A percentile compares a stretch with the other conserved stretches of the same genome.
phyloP scores from a whole-genome alignment of 2,797 vertebrate genomes.

The Morelia viridis region DNA sequence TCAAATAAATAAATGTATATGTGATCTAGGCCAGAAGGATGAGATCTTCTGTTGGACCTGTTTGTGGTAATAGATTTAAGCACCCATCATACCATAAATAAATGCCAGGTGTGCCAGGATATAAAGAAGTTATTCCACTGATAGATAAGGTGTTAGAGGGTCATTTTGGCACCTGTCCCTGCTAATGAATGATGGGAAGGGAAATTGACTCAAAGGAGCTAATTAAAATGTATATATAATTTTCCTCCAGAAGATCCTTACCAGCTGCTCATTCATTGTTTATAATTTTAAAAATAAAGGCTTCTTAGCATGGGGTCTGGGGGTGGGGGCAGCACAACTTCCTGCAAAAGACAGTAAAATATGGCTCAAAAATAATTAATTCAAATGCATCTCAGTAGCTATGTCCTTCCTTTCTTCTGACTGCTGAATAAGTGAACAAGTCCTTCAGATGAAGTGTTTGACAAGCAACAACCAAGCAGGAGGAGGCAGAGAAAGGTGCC shows the following conservation, averaged over 20 bases:
- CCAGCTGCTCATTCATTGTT: conserved; percentile 74
- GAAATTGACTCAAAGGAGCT: conserved; percentile 66
- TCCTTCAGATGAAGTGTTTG: background rate
- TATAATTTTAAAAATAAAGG: conserved; percentile 75
- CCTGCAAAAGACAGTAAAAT: conserved; percentile 29
- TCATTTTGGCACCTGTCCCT: conserved; percentile 65
- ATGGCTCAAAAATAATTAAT: conserved; percentile 34
- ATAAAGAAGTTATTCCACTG: conserved; percentile 56
- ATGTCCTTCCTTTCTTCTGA: conserved; percentile 18
- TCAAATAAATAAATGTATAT: background rate
- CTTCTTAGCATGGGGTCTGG: conserved; percentile 64
- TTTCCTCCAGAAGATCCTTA: conserved; percentile 53
- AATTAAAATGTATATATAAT: conserved; percentile 72
- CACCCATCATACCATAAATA: conserved; percentile 13
- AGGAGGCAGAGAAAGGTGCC: background rate
- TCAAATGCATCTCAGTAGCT: conserved; percentile 48
- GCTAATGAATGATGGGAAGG: conserved; percentile 65
- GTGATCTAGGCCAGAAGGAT: background rate
- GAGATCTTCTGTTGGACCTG: too few relatives aligned
- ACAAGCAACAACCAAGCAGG: background rate
- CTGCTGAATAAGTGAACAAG: background rate
- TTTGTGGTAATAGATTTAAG: background rate
- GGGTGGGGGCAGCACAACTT: conserved; percentile 52
- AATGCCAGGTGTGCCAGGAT: conserved; percentile 31
- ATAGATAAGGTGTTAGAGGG: conserved; percentile 60